phyloP scores from a whole-genome alignment of 2,888 invertebrate species.

The Aleiodes alternator region DNA sequence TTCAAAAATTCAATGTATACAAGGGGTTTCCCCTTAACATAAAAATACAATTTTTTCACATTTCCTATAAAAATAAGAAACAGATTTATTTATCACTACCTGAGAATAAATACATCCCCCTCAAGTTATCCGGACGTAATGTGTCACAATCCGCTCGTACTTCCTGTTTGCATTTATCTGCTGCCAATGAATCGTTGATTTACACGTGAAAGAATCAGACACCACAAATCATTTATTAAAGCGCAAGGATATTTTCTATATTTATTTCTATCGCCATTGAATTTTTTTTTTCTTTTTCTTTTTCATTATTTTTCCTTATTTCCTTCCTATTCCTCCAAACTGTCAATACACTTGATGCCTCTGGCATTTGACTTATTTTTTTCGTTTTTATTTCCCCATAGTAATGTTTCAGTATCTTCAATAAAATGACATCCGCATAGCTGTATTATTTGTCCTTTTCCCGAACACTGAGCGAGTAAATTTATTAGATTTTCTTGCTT shows the following conservation, averaged over 20 bases:
- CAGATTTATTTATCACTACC: background rate
- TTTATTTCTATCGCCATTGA: slow-evolving; percentile 38
- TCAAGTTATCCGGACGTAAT: slow-evolving; percentile 65
- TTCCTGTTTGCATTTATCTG: slow-evolving; percentile 63
- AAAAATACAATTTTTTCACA: background rate
- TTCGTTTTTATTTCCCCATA: background rate
- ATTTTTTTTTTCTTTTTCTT: slow-evolving; percentile 35
- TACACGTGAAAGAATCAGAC: slow-evolving; percentile 21
- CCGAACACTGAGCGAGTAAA: slow-evolving; percentile 38
- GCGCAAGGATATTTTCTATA: slow-evolving; percentile 16
- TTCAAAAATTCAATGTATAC: too few species aligned
- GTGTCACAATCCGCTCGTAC: slow-evolving; percentile 67
- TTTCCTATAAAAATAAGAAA: too few species aligned
- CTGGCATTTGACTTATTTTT: slow-evolving; percentile 36
- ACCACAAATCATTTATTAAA: slow-evolving; percentile 23
- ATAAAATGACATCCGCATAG: slow-evolving; percentile 40
- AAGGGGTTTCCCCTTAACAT: too few species aligned
- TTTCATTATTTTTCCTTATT: slow-evolving; percentile 38
- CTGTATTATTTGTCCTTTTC: slow-evolving; percentile 37
- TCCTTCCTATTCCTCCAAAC: background rate
- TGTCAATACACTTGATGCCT: slow-evolving; percentile 38
- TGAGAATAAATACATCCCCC: slow-evolving; percentile 9
- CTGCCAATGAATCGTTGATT: slow-evolving; percentile 43
- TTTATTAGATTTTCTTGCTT: slow-evolving; percentile 65
- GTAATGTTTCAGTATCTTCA: slow-evolving; percentile 35